Percentiles rank a stretch among this genome's conserved stretches.
phyloP scores from a whole-genome alignment of 2,113 vertebrate genomes.

The Chiloscyllium plagiosum region DNA sequence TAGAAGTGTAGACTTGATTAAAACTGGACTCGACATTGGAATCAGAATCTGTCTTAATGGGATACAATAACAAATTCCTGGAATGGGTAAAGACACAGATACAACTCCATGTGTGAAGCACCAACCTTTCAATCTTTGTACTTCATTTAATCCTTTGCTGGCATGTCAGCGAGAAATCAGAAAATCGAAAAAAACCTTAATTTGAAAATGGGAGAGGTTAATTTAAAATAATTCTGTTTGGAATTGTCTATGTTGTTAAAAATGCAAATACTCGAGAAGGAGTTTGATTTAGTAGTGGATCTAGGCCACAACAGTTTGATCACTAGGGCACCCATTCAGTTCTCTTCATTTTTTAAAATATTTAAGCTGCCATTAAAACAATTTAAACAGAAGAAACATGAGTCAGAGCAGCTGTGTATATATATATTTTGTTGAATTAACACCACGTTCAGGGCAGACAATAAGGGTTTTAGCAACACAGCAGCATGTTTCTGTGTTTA shows the following conservation, averaged over 20 bases:
- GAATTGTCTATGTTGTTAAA: not conserved
- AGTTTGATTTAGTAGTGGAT: not conserved
- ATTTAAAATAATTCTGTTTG: not conserved
- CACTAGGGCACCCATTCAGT: not conserved
- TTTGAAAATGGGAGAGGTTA: not conserved
- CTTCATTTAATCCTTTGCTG: not conserved
- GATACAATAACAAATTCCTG: not conserved
- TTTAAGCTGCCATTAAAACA: not conserved
- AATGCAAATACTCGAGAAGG: not conserved
- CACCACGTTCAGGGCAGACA: not conserved
- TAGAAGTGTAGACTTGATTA: not conserved
- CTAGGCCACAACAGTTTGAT: not conserved
- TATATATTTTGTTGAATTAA: not conserved
- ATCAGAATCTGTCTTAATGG: not conserved
- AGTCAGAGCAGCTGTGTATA: not conserved
- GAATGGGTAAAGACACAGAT: not conserved
- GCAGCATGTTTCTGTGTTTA: not conserved
- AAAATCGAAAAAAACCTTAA: not conserved
- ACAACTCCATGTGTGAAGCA: not conserved
- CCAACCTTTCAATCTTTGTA: not conserved
- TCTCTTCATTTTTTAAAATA: not conserved
- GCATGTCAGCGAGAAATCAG: not conserved
- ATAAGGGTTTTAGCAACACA: not conserved
- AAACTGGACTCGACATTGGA: not conserved
- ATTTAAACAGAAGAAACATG: not conserved